These are phyloP conservation scores for Marasmarcha lunaedactyla DNA, from an alignment of 2,888 invertebrate genomes.

Conservation along the genomic window DNA sequence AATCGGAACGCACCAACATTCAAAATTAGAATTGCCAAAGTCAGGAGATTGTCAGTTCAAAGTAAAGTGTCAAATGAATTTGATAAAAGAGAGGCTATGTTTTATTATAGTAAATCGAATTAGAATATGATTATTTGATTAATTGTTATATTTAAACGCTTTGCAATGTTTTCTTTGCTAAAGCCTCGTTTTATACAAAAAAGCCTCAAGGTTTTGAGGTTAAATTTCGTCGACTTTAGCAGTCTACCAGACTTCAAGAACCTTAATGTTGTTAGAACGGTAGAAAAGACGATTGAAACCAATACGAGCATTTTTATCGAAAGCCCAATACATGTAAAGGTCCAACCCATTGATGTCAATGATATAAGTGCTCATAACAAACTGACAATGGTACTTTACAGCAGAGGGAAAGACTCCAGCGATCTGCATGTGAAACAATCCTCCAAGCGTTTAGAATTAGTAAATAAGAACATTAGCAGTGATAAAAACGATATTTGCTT, in stretches of 20 bases:
- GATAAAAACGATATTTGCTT: constrained; percentile 56
- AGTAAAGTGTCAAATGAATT: background rate
- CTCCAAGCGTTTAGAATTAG: constrained; percentile 52
- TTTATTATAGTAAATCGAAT: constrained; percentile 23
- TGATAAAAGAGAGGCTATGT: constrained; percentile 1
- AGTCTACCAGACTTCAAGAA: constrained; percentile 54
- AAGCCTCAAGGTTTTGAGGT: constrained; percentile 65
- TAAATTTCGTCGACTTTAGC: constrained; percentile 50
- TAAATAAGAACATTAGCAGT: constrained; percentile 49
- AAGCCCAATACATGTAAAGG: constrained; percentile 62
- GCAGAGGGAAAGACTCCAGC: constrained; percentile 48
- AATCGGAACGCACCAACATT: too few species aligned
- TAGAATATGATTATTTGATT: constrained; percentile 24
- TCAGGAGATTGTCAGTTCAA: constrained; percentile 3
- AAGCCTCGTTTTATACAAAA: constrained; percentile 52
- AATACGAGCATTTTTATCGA: constrained; percentile 61
- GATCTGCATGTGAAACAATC: constrained; percentile 63
- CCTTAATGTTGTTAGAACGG: constrained; percentile 53
- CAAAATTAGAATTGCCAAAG: constrained; percentile 23
- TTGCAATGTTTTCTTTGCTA: constrained; percentile 45
- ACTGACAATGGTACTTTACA: constrained; percentile 56
- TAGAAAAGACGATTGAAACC: constrained; percentile 58
- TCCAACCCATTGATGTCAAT: constrained; percentile 57
- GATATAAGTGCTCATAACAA: constrained; percentile 53
- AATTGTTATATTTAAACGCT: constrained; percentile 5